Evolutionary conservation across 2,888 invertebrate genomes (phyloP).

Genomic region (Dasypolia templi): DNA sequence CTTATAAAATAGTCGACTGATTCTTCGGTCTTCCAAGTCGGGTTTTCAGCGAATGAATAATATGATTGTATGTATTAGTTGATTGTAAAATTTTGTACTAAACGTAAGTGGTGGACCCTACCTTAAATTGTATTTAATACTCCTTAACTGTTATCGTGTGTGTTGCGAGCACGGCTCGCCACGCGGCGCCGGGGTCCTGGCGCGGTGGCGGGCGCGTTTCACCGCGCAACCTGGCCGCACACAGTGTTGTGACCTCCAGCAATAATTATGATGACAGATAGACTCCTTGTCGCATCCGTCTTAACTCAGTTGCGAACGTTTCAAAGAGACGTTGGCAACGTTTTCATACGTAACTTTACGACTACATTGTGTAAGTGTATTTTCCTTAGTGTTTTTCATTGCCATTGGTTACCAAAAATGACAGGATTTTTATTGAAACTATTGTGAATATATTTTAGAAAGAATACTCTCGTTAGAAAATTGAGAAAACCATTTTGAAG

Average conservation of each 20-base stretch:
- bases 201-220: slow-evolving; percentile 26
- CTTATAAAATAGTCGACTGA: slow-evolving; percentile 68
- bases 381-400: slow-evolving; percentile 86
- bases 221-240: slow-evolving; percentile 56
- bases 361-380: slow-evolving; percentile 83
- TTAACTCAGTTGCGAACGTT: slow-evolving; percentile 75
- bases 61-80: slow-evolving; percentile 63
- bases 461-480: slow-evolving; percentile 86
- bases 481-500: slow-evolving; percentile 84
- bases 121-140: slow-evolving; percentile 72
- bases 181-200: slow-evolving; percentile 33
- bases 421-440: slow-evolving; percentile 89
- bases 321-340: slow-evolving; percentile 82
- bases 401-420: slow-evolving; percentile 91
- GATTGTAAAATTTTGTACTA: slow-evolving; percentile 76
- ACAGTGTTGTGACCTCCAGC: slow-evolving; percentile 84
- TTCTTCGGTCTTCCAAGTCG: slow-evolving; percentile 39
- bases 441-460: slow-evolving; percentile 89
- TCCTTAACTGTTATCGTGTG: slow-evolving; percentile 70
- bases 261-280: slow-evolving; percentile 80
- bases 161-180: slow-evolving; percentile 67
- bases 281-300: slow-evolving; percentile 81
- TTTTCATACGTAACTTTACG: slow-evolving; percentile 87
- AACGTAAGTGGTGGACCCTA: slow-evolving; percentile 74
- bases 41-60: slow-evolving; percentile 41